These are phyloP conservation scores for Nemoura dubitans DNA, from an alignment of 2,888 invertebrate species.

Conservation along the genomic window DNA sequence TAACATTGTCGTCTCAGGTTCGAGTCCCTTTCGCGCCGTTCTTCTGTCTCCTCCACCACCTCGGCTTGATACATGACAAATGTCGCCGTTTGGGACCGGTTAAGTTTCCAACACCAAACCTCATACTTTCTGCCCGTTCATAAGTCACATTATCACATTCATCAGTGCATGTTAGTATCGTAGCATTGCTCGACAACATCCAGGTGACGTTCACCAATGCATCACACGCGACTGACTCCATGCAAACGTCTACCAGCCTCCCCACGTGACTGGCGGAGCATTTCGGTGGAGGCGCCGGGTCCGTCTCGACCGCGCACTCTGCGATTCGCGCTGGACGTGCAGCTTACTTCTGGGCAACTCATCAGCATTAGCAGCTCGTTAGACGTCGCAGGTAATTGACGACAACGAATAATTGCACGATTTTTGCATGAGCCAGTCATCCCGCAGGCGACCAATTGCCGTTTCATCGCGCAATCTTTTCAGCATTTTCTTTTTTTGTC, in stretches of 20 bases:
- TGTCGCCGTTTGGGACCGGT: neutral
- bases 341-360: neutral
- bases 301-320: neutral
- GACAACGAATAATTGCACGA: neutral
- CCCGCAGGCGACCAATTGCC: neutral
- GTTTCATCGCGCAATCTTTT: neutral
- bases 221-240: neutral
- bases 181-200: neutral
- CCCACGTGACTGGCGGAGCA: neutral
- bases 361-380: neutral
- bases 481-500: neutral
- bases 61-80: neutral
- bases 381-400: neutral
- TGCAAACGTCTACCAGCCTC: neutral
- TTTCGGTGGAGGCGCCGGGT: neutral
- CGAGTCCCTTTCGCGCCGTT: neutral
- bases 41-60: neutral
- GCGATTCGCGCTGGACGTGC: neutral
- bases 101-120: neutral
- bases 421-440: neutral
- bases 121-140: neutral
- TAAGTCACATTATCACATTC: conserved; percentile 12
- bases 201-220: neutral
- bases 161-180: neutral
- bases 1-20: conserved; percentile 28